Base-by-base conservation (phyloP, 2,797 vertebrate species). In the Pelodytes ibericus region DNA sequence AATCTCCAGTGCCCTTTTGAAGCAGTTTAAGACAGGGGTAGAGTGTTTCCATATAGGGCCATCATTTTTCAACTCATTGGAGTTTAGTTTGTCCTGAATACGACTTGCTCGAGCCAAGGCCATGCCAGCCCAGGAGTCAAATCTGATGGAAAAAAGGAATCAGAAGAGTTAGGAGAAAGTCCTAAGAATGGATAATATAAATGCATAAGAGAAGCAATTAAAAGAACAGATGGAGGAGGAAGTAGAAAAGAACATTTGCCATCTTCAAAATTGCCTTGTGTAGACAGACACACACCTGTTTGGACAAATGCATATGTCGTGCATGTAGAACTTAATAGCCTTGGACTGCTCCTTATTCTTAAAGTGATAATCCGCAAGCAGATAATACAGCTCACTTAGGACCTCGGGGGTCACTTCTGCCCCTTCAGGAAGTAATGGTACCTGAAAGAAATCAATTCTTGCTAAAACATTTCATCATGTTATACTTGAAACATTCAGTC, bases 61-160 rank as follows among this genome's bases (percentile, higher is more conserved):
- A 25, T 98, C 95, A 0, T 94, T 99, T 86, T 96, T 98, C 80
- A 99, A 84, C 63, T 99, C 97, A 0, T 99, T 99, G 59, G 96
- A 99, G 86, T 99, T 99, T 72, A 99, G 80, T 82, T 98, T 99
- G 82, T 99, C 98, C 83, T 99, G 98, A 80, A 99, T 99, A 3
- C 98, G 95, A 68, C 96, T 99, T 41, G 97, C 98, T 74, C 97
- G 84, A 5, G 98, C 98, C 82, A 99, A 84, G 33, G 98, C 98
- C 96, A 99, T 99, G 53, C 98, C 98, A 0, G 97, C 98, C 98
- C 97, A 99, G 0, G 97, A 99, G 84, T 99, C 98, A 64, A 99
- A 99, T 90, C 97, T 99, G 76, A 0, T n/a, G 24, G 49, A 26
- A 1, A 76, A 26, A 63, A 59, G 24, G 22, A 25, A 11, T 44